Evolutionary conservation across 2,797 vertebrate species (phyloP).

Genomic region (Tinamus major): DNA sequence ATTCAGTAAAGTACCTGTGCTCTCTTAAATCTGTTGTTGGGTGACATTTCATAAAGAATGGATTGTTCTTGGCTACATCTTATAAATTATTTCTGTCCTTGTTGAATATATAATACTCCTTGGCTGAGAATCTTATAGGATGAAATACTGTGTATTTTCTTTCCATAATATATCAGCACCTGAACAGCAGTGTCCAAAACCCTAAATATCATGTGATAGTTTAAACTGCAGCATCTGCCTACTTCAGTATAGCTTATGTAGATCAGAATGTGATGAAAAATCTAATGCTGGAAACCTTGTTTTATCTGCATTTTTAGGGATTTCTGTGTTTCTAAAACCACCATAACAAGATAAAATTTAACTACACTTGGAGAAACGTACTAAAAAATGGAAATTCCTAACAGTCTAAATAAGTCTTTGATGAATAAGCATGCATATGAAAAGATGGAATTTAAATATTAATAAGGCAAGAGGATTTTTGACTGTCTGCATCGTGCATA

Average conservation of each 20-base stretch:
- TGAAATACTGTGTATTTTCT: conserved; percentile 25
- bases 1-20: neutral
- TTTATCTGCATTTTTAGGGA: neutral
- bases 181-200: neutral
- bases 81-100: conserved; percentile 24
- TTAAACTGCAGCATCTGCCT: neutral
- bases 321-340: neutral
- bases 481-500: neutral
- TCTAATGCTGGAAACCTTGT: neutral
- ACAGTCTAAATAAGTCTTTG: neutral
- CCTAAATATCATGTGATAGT: neutral
- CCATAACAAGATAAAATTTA: neutral
- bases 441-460: neutral
- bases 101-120: conserved; percentile 19
- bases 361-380: neutral
- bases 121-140: neutral
- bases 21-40: conserved; percentile 40
- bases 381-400: neutral
- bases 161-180: neutral
- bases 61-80: neutral
- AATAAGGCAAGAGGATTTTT: neutral
- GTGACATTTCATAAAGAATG: neutral
- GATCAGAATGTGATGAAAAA: neutral
- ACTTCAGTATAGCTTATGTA: neutral
- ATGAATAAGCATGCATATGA: neutral